These are phyloP conservation scores for Glyptemys insculpta DNA, from an alignment of 2,797 vertebrate genomes.

Conservation along the genomic window DNA sequence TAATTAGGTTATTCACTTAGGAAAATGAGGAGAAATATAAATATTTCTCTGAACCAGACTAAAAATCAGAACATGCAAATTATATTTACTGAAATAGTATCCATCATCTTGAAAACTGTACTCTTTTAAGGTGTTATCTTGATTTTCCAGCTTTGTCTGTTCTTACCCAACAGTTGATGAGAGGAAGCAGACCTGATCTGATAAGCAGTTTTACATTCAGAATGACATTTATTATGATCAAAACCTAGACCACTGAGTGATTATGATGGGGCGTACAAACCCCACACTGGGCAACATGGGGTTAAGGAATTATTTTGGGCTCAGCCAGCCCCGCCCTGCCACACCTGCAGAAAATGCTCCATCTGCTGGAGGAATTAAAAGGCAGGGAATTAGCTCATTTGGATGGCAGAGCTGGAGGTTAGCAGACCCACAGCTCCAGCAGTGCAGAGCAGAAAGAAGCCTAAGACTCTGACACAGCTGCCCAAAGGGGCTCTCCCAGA, in stretches of 20 bases:
- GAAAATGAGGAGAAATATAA: background rate
- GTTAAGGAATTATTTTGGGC: no score
- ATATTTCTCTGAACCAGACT: background rate
- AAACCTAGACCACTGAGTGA: background rate
- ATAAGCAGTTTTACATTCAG: background rate
- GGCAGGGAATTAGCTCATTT: no score
- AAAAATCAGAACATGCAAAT: slow-evolving; percentile 12
- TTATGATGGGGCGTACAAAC: no score
- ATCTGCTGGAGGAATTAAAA: no score
- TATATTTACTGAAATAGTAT: background rate
- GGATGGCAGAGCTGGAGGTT: no score
- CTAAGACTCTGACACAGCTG: no score
- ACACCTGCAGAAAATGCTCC: no score
- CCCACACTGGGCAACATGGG: no score
- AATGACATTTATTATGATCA: slow-evolving; percentile 6
- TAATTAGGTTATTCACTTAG: background rate
- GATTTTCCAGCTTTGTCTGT: background rate
- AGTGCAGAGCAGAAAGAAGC: no score
- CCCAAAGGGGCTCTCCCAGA: no score
- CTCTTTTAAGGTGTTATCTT: background rate
- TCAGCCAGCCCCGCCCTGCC: no score
- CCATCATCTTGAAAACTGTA: background rate
- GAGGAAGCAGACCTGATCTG: background rate
- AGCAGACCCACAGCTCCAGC: no score
- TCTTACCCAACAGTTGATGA: background rate